Evolutionary conservation across 2,797 vertebrate species (phyloP).

Genomic region (Artibeus lituratus): DNA sequence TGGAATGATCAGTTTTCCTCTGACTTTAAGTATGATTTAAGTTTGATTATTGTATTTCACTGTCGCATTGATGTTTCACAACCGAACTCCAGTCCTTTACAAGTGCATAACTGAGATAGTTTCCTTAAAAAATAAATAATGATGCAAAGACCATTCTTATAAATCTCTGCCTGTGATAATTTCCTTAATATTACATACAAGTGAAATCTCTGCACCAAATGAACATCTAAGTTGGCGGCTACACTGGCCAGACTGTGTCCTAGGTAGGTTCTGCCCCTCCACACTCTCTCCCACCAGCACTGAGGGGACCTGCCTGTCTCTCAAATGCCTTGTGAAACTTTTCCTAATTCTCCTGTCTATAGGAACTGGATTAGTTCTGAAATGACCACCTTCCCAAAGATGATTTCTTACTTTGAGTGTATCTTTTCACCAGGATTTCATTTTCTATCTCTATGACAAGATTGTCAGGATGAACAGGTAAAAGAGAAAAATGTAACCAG

Average conservation of each 20-base stretch:
- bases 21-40: slow-evolving; percentile 4
- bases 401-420: background rate
- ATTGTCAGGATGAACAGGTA: background rate
- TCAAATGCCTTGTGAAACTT: background rate
- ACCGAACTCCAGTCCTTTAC: background rate
- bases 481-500: background rate
- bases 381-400: background rate
- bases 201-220: background rate
- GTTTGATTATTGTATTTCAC: background rate
- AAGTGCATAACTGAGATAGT: background rate
- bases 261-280: background rate
- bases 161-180: background rate
- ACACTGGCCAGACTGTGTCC: background rate
- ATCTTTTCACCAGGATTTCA: background rate
- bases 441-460: background rate
- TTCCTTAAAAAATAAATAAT: background rate
- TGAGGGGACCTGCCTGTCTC: background rate
- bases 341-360: background rate
- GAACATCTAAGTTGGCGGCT: background rate
- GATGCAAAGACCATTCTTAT: background rate
- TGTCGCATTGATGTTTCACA: background rate
- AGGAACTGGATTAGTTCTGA: background rate
- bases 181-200: background rate
- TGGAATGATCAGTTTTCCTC: background rate
- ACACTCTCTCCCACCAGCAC: too few species aligned